These are phyloP conservation scores for Peromyscus polionotus DNA, from an alignment of 2,113 vertebrate species.

Conservation along the genomic window DNA sequence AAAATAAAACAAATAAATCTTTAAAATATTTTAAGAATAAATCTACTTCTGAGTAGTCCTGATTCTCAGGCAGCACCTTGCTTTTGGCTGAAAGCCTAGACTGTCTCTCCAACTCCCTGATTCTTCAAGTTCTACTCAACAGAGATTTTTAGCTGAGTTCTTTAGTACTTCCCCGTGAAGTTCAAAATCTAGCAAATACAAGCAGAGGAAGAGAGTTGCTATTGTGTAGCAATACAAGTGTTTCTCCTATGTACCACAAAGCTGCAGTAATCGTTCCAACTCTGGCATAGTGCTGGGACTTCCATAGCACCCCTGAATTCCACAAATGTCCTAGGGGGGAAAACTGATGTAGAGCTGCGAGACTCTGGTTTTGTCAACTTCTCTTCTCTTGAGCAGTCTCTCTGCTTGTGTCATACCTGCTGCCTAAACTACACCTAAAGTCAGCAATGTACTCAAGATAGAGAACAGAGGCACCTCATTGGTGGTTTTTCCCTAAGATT, in stretches of 20 bases:
- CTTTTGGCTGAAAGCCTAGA: background rate
- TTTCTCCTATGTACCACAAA: background rate
- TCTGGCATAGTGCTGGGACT: background rate
- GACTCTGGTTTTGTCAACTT: background rate
- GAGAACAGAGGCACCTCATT: background rate
- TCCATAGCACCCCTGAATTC: background rate
- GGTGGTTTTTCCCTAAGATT: background rate
- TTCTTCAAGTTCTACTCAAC: slow-evolving; percentile 8
- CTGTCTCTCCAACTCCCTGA: slow-evolving; percentile 1
- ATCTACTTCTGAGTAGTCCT: background rate
- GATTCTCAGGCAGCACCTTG: slow-evolving; percentile 10
- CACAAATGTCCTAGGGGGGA: background rate
- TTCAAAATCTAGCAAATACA: slow-evolving; percentile 23
- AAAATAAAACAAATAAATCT: background rate
- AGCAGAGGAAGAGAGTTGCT: background rate
- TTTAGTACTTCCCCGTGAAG: background rate
- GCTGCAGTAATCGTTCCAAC: background rate
- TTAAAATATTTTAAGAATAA: background rate
- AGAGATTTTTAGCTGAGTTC: background rate
- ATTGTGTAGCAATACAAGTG: background rate
- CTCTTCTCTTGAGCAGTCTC: background rate
- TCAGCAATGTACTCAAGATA: background rate
- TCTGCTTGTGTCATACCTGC: background rate
- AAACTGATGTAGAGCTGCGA: background rate
- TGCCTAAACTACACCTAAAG: background rate